Base-by-base conservation (phyloP, 1,140 invertebrate genomes). In the Monochamus saltuarius region DNA sequence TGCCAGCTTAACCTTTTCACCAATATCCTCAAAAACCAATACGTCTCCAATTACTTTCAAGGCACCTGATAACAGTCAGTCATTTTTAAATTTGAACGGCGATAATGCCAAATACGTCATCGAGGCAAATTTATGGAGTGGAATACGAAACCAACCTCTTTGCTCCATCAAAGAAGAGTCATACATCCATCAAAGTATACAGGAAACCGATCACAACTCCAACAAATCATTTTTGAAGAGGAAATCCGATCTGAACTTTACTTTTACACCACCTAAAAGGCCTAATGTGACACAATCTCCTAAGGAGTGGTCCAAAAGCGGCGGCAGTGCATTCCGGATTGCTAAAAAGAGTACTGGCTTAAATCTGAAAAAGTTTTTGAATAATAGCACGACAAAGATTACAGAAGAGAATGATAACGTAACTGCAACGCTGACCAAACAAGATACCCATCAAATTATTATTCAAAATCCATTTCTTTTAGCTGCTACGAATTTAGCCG, bases 401-500 rank as follows among this genome's bases (percentile, higher is more conserved):
- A 14, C 10, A 17, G n/a, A 19, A 37, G 19, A 57, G 17, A 29
- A 64, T 9, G 29, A 37, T 7, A 17, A 61, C 13, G 53, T 34
- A 9, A 6, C 46, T 36, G 36, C 39, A 11, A 10, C 13, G 22
- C 17, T 16, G 8, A 13, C 14, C 7, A 38, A 16, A 29, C 43
- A 49, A 45, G 51, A 67, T 11, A 52, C 45, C 1, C 38, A 58
- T 11, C 55, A 52, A 10, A 11, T 57, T 35, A 61, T 66, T 3
- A 49, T 70, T 8, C 56, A 60, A 38, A 66, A 82, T 73, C 79
- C 80, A 6, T 82, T 86, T 80, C 83, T 80, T 56, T 85, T 78
- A 78, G 80, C 80, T 10, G 80, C 85, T 4, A 85, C 82, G 2
- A 84, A 81, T 17, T 86, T 83, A 4, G 75, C 83, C 11, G 85